Percentiles rank a stretch among this genome's conserved stretches.
Evolutionary conservation across 2,113 vertebrate genomes (phyloP).

Genomic region (Pterocles orientalis): DNA sequence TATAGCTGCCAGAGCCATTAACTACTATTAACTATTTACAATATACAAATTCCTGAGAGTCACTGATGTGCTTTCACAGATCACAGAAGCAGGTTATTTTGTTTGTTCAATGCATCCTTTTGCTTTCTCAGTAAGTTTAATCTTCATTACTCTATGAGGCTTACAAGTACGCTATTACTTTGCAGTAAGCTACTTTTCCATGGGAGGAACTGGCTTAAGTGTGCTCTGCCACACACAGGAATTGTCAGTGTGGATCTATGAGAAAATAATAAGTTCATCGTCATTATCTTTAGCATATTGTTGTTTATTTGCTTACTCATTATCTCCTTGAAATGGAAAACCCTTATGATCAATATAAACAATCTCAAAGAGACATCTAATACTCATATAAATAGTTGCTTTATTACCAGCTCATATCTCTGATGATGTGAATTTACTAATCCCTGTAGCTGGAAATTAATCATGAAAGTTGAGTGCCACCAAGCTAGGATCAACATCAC

Average conservation of each 20-base stretch:
- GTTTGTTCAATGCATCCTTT: neutral
- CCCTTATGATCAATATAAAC: neutral
- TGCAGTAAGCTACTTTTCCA: neutral
- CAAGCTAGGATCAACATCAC: neutral
- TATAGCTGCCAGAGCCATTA: neutral
- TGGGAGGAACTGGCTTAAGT: neutral
- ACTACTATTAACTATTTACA: neutral
- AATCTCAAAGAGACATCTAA: neutral
- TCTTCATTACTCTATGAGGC: neutral
- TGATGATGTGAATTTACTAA: neutral
- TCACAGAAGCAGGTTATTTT: neutral
- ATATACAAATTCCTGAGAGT: neutral
- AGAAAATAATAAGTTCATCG: neutral
- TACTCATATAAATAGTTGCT: neutral
- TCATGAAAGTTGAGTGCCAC: neutral
- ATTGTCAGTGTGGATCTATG: neutral
- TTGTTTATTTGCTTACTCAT: neutral
- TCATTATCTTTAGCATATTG: neutral
- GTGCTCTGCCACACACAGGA: neutral
- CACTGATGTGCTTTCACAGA: neutral
- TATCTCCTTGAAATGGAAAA: slow-evolving; percentile 13
- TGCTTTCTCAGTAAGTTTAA: neutral
- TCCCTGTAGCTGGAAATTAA: slow-evolving; percentile 12
- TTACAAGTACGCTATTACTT: neutral
- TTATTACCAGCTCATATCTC: neutral